phyloP scores from a whole-genome alignment of 1,140 invertebrate species.

The Teleopsis dalmanni region DNA sequence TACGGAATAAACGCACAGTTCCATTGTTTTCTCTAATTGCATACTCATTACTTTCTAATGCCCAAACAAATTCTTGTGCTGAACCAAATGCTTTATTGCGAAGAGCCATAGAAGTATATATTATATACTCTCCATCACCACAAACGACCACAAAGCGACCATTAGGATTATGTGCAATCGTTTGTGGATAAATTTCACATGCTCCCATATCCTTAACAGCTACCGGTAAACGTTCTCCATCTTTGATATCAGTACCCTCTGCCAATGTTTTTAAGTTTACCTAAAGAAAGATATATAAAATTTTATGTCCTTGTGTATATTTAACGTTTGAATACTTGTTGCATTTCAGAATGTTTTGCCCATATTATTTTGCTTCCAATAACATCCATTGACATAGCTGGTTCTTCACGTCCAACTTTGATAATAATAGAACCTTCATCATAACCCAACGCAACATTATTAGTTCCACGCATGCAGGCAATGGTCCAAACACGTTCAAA shows the following conservation, averaged over 20 bases:
- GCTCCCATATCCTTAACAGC: slow-evolving; percentile 98
- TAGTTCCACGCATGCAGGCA: slow-evolving; percentile 88
- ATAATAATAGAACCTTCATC: slow-evolving; percentile 98
- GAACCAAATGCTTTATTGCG: slow-evolving; percentile 98
- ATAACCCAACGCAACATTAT: slow-evolving; percentile 95
- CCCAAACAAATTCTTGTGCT: slow-evolving; percentile 99
- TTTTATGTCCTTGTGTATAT: background rate
- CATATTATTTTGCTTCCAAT: slow-evolving; percentile 97
- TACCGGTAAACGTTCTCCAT: slow-evolving; percentile 87
- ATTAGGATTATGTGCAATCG: slow-evolving; percentile 96
- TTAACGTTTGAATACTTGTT: slow-evolving; percentile 62
- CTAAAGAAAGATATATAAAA: slow-evolving; percentile 47
- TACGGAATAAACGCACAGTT: slow-evolving; percentile 92
- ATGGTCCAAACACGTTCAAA: slow-evolving; percentile 98
- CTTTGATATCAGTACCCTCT: slow-evolving; percentile 64
- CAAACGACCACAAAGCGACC: slow-evolving; percentile 98
- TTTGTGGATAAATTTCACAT: slow-evolving; percentile 99
- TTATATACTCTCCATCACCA: slow-evolving; percentile 99
- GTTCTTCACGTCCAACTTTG: slow-evolving; percentile 95
- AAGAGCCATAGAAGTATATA: slow-evolving; percentile 98
- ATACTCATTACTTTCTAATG: slow-evolving; percentile 91
- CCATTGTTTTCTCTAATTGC: slow-evolving; percentile 85
- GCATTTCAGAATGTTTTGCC: slow-evolving; percentile 96
- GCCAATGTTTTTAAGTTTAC: slow-evolving; percentile 51
- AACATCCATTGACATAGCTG: slow-evolving; percentile 98